A percentile compares a stretch with the other conserved stretches of the same genome.
phyloP scores from a whole-genome alignment of 1,140 invertebrate species.

The Trichonephila clavata region DNA sequence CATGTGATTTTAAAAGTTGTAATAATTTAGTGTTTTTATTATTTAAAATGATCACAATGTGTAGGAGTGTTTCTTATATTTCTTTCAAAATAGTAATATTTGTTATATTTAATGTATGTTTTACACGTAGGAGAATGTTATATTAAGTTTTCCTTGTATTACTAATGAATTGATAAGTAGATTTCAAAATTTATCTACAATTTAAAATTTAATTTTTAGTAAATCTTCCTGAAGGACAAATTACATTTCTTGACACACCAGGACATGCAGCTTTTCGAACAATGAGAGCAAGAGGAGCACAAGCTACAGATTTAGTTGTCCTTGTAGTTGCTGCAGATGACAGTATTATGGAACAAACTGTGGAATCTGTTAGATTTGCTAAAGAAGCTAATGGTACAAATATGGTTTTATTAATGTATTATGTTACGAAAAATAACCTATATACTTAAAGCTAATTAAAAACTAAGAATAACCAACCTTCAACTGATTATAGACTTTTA shows the following conservation, averaged over 20 bases:
- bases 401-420: neutral
- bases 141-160: no score
- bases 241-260: slow-evolving; percentile 99
- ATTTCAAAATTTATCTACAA: no score
- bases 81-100: neutral
- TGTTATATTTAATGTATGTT: no score
- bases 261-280: slow-evolving; percentile 97
- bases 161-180: no score
- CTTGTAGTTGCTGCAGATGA: slow-evolving; percentile 99
- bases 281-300: slow-evolving; percentile 95
- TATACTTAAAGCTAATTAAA: no score
- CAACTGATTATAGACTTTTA: no score
- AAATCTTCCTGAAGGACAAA: slow-evolving; percentile 85
- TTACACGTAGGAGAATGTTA: no score
- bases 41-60: no score
- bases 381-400: slow-evolving; percentile 84
- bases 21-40: no score
- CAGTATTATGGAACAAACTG: slow-evolving; percentile 98
- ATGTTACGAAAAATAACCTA: no score
- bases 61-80: no score
- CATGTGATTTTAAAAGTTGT: neutral
- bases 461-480: no score
- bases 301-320: slow-evolving; percentile 96
- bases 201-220: slow-evolving; percentile 82
- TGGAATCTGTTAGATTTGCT: slow-evolving; percentile 84